Base-by-base conservation (phyloP, 2,797 vertebrate genomes). In the Poeciliopsis infans region DNA sequence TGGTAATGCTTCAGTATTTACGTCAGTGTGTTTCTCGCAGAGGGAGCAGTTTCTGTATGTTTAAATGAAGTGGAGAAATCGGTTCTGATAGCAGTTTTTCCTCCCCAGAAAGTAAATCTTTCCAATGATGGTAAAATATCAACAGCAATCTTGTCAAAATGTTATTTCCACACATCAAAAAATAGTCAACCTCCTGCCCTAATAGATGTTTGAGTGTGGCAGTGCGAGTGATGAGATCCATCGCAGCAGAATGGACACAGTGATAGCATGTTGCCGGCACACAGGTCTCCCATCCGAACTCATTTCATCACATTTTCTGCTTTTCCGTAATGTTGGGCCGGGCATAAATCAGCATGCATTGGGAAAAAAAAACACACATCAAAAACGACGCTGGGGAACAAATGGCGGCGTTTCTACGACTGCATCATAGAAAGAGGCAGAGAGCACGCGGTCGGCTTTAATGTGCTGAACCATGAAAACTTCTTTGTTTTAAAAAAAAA, bases 281-380 rank as follows among this genome's bases (percentile, higher is more conserved):
- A 59, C 79, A 61, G 77, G 82, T 83, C 79, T 36, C 66, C 83
- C 78, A 80, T 84, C 81, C 68, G 79, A 78, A 88, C 83, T 87
- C 86, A 83, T 90, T 86, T 88, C 66, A 61, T 75, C 70, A 77
- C 72, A 84, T 89, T 87, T 89, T 59, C 74, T 86, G 69, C 75
- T 78, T 80, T 74, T 66, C 85, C 53, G 18, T 75, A 69, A 83
- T 80, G 76, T 85, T 84, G 80, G 36, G 31, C 57, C 12, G 33
- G 70, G 64, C 57, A 55, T 64, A 59, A 78, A 80, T 84, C 78
- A 68, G 57, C 81, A 84, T 64, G 13, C 68, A 73, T 5, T n/a
- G 5, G 49, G 2, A 5, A 3, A 59, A 84, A 51, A 51, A 49
- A 51, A 23, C 0, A 13, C 11, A 0, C 59, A 47, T 83, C 68